These are phyloP conservation scores for Cepaea nemoralis DNA, from an alignment of 1,140 invertebrate genomes.

Conservation along the genomic window DNA sequence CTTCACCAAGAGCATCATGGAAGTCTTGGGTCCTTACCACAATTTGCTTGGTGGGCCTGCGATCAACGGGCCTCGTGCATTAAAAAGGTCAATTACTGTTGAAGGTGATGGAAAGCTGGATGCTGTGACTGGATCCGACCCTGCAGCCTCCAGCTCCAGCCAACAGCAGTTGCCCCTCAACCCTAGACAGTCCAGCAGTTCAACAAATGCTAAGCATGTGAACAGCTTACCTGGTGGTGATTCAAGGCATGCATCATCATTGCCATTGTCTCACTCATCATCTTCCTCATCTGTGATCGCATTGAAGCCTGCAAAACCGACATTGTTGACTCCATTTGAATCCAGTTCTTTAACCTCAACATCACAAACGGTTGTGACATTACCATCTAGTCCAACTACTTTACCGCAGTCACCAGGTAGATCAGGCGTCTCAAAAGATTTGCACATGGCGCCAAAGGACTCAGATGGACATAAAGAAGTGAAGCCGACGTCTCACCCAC, in stretches of 20 bases:
- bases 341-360: background rate
- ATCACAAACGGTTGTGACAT: background rate
- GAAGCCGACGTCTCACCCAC: background rate
- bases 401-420: background rate
- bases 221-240: background rate
- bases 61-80: background rate
- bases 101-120: background rate
- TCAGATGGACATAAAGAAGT: background rate
- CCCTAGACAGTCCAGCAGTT: conserved; percentile 5
- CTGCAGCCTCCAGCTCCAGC: background rate
- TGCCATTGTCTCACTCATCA: background rate
- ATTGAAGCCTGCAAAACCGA: background rate
- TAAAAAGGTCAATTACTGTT: background rate
- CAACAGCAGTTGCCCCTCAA: background rate
- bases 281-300: background rate
- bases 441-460: background rate
- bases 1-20: conserved; percentile 2
- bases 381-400: conserved; percentile 8
- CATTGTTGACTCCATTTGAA: background rate
- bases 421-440: conserved; percentile 13
- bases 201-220: background rate
- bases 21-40: background rate
- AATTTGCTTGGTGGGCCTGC: background rate
- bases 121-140: background rate
- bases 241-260: background rate